Conservation (phyloP, 2,888 invertebrate genomes). For the Drosophila longiperda region DNA sequence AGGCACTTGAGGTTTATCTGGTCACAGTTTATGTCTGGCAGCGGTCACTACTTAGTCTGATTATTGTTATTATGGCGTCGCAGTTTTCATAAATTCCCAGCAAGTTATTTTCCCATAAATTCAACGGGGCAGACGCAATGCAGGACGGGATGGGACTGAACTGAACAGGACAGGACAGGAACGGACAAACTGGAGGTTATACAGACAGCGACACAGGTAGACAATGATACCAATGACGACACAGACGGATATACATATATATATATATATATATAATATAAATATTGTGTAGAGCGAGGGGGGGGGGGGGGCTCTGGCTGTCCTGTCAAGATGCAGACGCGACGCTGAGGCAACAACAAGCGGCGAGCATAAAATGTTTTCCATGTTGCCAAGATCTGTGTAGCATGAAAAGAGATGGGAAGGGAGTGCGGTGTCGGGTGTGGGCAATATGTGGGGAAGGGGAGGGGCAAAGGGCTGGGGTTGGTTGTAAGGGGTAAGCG, state of each 20-base stretch:
- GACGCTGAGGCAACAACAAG: conserved; percentile 26
- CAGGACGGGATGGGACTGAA: conserved; percentile 8
- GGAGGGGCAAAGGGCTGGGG: not conserved
- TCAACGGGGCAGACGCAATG: conserved; percentile 53
- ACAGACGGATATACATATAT: conserved; percentile 4
- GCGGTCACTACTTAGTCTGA: conserved; percentile 81
- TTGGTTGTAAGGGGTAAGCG: not conserved
- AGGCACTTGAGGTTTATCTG: conserved; percentile 69
- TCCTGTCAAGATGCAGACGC: conserved; percentile 75
- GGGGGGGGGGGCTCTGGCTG: conserved; percentile 10
- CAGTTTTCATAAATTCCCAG: conserved; percentile 81
- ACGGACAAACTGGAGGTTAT: conserved; percentile 38
- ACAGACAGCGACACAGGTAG: conserved; percentile 44
- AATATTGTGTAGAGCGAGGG: too few species aligned
- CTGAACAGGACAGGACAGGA: conserved; percentile 10
- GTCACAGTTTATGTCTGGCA: conserved; percentile 76
- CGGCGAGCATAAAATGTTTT: conserved; percentile 44
- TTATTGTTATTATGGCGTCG: conserved; percentile 81
- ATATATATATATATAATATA: conserved; percentile 30
- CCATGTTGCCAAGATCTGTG: conserved; percentile 39
- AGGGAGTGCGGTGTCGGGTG: not conserved
- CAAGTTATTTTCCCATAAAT: conserved; percentile 81
- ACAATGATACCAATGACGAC: conserved; percentile 26
- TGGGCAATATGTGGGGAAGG: not conserved
- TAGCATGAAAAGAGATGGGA: not conserved